Conservation (phyloP, 2,113 vertebrate species). For the Haemorhous mexicanus region DNA sequence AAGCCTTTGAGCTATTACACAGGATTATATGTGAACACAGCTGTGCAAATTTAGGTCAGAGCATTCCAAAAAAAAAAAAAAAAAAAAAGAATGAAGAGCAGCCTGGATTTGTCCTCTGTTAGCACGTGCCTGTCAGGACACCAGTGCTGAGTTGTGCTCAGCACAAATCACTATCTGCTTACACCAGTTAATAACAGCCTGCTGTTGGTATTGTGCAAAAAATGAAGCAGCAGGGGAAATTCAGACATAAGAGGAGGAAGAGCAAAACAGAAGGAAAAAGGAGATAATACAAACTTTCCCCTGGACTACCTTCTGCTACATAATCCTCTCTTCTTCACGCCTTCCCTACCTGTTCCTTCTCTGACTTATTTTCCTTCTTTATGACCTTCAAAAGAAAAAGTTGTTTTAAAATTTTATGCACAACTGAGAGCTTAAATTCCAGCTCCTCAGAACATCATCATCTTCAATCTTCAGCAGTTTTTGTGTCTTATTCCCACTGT, state of each 20-base stretch:
- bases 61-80: background rate
- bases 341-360: background rate
- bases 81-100: background rate
- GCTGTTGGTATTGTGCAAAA: background rate
- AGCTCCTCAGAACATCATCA: background rate
- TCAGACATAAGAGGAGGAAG: background rate
- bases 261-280: background rate
- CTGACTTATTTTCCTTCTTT: background rate
- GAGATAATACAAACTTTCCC: background rate
- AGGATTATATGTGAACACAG: constrained; percentile 56
- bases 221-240: background rate
- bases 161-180: constrained; percentile 20
- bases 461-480: background rate
- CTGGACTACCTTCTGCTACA: background rate
- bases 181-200: background rate
- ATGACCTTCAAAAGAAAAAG: background rate
- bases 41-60: constrained; percentile 54
- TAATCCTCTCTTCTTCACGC: background rate
- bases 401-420: background rate
- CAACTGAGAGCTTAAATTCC: background rate
- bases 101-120: background rate
- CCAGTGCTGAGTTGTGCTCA: background rate
- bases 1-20: constrained; percentile 29
- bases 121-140: background rate
- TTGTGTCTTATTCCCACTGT: background rate